Conservation (phyloP, 1,140 invertebrate species). For the Drosophila ambigua region DNA sequence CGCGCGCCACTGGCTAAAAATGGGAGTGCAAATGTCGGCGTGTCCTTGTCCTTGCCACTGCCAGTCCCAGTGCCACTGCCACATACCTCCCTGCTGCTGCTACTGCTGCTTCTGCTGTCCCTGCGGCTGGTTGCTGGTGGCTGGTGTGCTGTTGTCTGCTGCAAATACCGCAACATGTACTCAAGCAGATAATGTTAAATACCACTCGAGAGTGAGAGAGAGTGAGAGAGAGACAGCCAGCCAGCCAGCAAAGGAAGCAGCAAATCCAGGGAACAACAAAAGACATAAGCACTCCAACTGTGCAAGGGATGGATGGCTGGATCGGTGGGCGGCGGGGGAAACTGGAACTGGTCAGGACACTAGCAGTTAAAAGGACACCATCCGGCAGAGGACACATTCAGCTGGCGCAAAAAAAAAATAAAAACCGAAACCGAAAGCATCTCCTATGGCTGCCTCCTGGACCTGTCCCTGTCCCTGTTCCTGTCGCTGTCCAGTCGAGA, state of each 20-base stretch:
- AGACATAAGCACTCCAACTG: conserved; percentile 73
- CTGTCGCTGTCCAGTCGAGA: conserved; percentile 49
- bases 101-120: conserved; percentile 6
- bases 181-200: conserved; percentile 83
- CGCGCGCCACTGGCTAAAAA: conserved; percentile 18
- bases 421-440: conserved; percentile 64
- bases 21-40: conserved; percentile 63
- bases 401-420: conserved; percentile 60
- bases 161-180: conserved; percentile 82
- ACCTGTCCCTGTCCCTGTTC: conserved; percentile 2
- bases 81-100: conserved; percentile 9
- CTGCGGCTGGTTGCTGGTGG: conserved; percentile 16
- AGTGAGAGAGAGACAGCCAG: not conserved
- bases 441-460: conserved; percentile 7
- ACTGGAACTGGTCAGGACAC: conserved; percentile 8
- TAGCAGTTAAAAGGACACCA: conserved; percentile 75
- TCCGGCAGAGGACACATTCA: conserved; percentile 60
- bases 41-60: conserved; percentile 63
- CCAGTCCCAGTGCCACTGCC: conserved; percentile 8
- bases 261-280: conserved; percentile 80
- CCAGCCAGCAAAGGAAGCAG: conserved; percentile 62
- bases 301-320: not conserved
- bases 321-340: not conserved
- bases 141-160: conserved; percentile 66
- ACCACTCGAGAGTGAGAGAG: conserved; percentile 66